Evolutionary conservation across 1,140 invertebrate species (phyloP).

Genomic region (Hylyphantes graminicola): DNA sequence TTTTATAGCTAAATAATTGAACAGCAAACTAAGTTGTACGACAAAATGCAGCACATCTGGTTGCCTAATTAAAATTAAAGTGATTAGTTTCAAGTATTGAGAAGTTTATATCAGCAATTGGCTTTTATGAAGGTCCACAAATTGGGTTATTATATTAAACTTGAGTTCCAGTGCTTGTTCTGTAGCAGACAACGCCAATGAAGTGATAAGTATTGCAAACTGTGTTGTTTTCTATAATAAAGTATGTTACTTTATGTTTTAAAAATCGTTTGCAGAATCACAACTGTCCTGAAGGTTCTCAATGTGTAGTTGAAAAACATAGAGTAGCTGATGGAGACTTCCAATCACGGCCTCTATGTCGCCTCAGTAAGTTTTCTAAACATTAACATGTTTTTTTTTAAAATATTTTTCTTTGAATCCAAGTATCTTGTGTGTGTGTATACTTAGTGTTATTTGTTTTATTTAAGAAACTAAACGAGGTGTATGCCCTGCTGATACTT

Average conservation of each 20-base stretch:
- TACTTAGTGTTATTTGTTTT: neutral
- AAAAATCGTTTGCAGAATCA: constrained; percentile 64
- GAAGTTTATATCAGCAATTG: too few species aligned
- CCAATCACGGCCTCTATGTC: constrained; percentile 61
- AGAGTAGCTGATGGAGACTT: constrained; percentile 66
- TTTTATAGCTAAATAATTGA: too few species aligned
- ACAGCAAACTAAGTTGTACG: too few species aligned
- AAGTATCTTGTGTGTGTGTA: neutral
- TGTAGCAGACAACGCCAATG: too few species aligned
- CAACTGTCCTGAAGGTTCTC: constrained; percentile 74
- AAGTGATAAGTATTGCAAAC: too few species aligned
- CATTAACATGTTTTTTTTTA: neutral
- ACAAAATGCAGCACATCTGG: too few species aligned
- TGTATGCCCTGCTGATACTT: constrained; percentile 1
- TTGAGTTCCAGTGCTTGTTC: too few species aligned
- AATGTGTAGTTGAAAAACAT: constrained; percentile 76
- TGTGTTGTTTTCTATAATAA: too few species aligned
- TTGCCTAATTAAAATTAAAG: too few species aligned
- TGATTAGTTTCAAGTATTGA: too few species aligned
- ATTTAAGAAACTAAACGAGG: constrained; percentile 38
- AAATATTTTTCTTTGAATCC: neutral
- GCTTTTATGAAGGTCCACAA: too few species aligned
- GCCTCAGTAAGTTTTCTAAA: constrained; percentile 50
- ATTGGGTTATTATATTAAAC: too few species aligned
- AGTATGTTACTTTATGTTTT: neutral